phyloP scores from a whole-genome alignment of 2,888 invertebrate genomes.

The Invenusta paracnida region DNA sequence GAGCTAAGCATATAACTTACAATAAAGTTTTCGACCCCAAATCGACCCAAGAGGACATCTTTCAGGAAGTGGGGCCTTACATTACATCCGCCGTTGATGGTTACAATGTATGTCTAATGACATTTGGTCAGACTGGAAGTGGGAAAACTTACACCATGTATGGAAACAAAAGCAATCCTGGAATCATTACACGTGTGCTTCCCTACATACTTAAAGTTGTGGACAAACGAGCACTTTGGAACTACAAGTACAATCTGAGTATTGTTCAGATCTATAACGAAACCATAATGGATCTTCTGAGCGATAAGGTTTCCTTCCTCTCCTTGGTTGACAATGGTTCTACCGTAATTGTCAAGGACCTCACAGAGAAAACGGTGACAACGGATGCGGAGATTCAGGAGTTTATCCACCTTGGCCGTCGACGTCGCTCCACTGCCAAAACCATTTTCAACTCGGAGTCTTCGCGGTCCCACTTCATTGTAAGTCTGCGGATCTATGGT shows the following conservation, averaged over 20 bases:
- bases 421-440: background rate
- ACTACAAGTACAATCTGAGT: constrained; percentile 23
- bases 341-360: constrained; percentile 11
- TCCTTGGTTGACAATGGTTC: constrained; percentile 9
- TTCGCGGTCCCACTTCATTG: constrained; percentile 36
- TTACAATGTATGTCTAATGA: constrained; percentile 35
- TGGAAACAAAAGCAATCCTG: constrained; percentile 32
- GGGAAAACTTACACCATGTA: constrained; percentile 37
- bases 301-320: constrained; percentile 6
- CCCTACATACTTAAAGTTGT: constrained; percentile 3
- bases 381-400: background rate
- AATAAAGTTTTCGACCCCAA: constrained; percentile 27
- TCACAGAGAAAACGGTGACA: constrained; percentile 19
- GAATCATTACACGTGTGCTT: constrained; percentile 24
- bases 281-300: constrained; percentile 32
- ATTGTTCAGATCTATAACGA: constrained; percentile 35
- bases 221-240: constrained; percentile 13
- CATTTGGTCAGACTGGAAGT: constrained; percentile 38
- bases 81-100: constrained; percentile 34
- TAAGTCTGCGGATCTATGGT: constrained; percentile 30
- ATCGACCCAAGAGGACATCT: constrained; percentile 4
- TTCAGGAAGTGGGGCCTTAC: constrained; percentile 22
- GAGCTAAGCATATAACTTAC: background rate
- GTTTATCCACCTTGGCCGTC: background rate
- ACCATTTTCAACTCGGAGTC: constrained; percentile 31